These are phyloP conservation scores for Oncorhynchus keta DNA, from an alignment of 2,113 vertebrate species.

Conservation along the genomic window DNA sequence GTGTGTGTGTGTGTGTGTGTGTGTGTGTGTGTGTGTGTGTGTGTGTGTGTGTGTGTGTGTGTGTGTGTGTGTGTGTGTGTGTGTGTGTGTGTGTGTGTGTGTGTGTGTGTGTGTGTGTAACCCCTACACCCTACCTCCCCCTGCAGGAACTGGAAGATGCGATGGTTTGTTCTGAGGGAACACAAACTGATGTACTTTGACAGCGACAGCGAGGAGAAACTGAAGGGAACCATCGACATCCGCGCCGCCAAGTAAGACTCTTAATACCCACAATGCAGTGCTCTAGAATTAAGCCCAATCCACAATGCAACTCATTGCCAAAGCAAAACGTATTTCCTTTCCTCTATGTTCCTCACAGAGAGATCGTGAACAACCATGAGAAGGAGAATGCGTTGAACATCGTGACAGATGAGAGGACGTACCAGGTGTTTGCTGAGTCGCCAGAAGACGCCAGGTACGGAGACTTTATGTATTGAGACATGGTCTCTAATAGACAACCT, in stretches of 20 bases:
- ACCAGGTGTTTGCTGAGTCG: slow-evolving; percentile 90
- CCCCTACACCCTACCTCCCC: not conserved
- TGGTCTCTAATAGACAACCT: too few relatives aligned
- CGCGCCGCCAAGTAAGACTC: slow-evolving; percentile 80
- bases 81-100: not conserved
- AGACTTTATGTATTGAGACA: too few relatives aligned
- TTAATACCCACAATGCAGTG: not conserved
- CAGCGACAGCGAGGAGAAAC: slow-evolving; percentile 89
- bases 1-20: not conserved
- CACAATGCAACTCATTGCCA: too few relatives aligned
- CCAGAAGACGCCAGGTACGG: slow-evolving; percentile 89
- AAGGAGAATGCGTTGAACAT: slow-evolving; percentile 92
- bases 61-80: not conserved
- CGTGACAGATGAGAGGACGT: slow-evolving; percentile 87
- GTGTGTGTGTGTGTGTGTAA: not conserved
- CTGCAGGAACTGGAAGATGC: slow-evolving; percentile 89
- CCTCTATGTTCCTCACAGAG: slow-evolving; percentile 64
- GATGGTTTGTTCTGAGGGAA: slow-evolving; percentile 91
- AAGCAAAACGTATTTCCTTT: not conserved
- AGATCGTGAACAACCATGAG: slow-evolving; percentile 91
- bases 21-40: not conserved
- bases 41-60: not conserved
- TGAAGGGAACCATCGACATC: slow-evolving; percentile 90
- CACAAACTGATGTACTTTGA: slow-evolving; percentile 91
- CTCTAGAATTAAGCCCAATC: not conserved